Percentiles rank a stretch among this genome's conserved stretches.
These are phyloP conservation scores for Litocranius walleri DNA, from an alignment of 2,113 vertebrate genomes.

Conservation along the genomic window DNA sequence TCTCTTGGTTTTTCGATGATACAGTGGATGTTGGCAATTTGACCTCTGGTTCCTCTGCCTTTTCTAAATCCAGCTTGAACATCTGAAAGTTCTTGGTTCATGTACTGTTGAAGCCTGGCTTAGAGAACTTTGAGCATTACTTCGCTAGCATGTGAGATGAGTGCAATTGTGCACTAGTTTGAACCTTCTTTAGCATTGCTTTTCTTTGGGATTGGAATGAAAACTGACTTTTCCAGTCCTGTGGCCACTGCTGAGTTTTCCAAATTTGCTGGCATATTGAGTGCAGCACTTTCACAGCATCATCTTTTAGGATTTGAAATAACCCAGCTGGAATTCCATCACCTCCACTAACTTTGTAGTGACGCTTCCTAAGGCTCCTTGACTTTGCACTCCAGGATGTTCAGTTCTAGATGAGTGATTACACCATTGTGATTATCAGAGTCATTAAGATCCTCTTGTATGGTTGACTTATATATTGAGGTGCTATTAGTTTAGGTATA, in stretches of 20 bases:
- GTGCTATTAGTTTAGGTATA: neutral
- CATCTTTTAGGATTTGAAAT: neutral
- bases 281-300: neutral
- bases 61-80: neutral
- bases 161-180: neutral
- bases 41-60: neutral
- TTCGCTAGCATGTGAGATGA: neutral
- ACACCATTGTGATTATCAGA: neutral
- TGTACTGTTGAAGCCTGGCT: neutral
- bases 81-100: neutral
- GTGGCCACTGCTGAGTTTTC: rapidly evolving
- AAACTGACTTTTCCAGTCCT: neutral
- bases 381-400: neutral
- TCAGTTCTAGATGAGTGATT: neutral
- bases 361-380: neutral
- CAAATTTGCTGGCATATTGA: neutral
- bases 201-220: neutral
- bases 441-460: neutral
- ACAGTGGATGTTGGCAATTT: neutral
- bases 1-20: neutral
- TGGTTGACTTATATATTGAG: neutral
- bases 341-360: neutral
- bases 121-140: neutral
- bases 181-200: neutral
- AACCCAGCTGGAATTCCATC: neutral